Conservation (phyloP, 2,797 vertebrate genomes). For the Chanos chanos region DNA sequence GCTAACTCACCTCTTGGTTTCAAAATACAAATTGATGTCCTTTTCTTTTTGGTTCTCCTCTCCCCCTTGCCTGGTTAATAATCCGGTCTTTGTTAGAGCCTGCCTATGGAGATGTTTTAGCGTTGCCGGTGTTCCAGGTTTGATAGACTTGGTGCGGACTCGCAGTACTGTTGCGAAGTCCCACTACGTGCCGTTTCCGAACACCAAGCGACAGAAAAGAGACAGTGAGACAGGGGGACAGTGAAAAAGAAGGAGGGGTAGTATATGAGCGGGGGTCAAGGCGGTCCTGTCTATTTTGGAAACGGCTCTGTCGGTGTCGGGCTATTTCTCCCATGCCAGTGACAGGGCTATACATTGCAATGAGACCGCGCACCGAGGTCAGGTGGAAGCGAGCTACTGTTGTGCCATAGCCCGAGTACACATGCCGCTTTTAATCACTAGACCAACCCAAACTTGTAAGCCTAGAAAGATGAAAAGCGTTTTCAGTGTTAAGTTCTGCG, state of each 20-base stretch:
- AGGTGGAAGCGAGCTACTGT: not conserved
- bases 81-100: not conserved
- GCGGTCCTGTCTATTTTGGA: conserved; percentile 70
- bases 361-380: conserved; percentile 27
- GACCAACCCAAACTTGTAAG: no score
- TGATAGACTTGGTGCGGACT: conserved; percentile 46
- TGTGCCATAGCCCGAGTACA: no score
- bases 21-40: conserved; percentile 50
- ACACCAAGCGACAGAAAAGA: conserved; percentile 49
- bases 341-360: conserved; percentile 34
- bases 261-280: conserved; percentile 26
- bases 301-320: conserved; percentile 50
- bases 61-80: conserved; percentile 39
- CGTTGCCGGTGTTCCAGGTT: conserved; percentile 35
- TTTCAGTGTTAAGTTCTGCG: no score
- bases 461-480: no score
- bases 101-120: conserved; percentile 18
- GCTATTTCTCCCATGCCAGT: conserved; percentile 51
- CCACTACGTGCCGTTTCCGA: conserved; percentile 53
- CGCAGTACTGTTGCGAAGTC: conserved; percentile 47
- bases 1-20: conserved; percentile 60
- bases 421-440: no score
- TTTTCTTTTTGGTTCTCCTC: conserved; percentile 28
- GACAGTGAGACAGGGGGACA: conserved; percentile 20
- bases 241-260: conserved; percentile 15